Evolutionary conservation across 2,888 invertebrate species (phyloP), one percentile per base, ranked within the genome.

Genomic region (Gnatocerus cornutus): DNA sequence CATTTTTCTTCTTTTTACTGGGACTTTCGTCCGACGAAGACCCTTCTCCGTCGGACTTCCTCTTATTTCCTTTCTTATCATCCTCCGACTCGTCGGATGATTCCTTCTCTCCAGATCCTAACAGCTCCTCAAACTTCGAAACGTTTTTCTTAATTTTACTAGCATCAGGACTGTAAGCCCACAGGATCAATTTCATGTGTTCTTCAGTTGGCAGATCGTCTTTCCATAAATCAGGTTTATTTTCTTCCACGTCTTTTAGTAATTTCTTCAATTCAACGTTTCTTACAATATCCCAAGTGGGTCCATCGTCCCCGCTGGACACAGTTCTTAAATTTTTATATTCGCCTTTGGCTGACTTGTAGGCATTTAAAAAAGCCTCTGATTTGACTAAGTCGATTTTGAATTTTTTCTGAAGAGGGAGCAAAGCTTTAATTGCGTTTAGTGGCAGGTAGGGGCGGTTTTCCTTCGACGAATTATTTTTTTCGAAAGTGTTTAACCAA

Each of bases 141-240:
- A 87, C 77, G 69, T 86, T 87, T 71, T 87, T 90, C 80, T 93
- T 93, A 1, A 92, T 86, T 77, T 89, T 90, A 27, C 88, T 87
- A 0, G 89, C 88, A 71, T 93, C 92, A 0, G 92, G 91, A 50
- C 92, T 93, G 78, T 92, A 93, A 0, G 91, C 93, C 92, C 93
- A 93, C 64, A 93, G 86, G 46, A 93, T 88, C 78, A 93, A 84
- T 75, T 90, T 86, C 68, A 92, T 77, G 76, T 94, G 93, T 63
- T 90, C 89, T 41, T 87, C 85, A 0, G 91, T 90, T 0, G 93
- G 93, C 48, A 91, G 87, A 30, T 91, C 92, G 68, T 89, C 87
- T 27, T 88, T 87, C 82, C 91, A 91, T 0, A 92, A 84, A 76
- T 91, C 89, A 0, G 86, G 86, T 45, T 89, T 87, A 9, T 89